phyloP scores from a whole-genome alignment of 64 coral and sea anemone genomes.

The Pocillopora damicornis region DNA sequence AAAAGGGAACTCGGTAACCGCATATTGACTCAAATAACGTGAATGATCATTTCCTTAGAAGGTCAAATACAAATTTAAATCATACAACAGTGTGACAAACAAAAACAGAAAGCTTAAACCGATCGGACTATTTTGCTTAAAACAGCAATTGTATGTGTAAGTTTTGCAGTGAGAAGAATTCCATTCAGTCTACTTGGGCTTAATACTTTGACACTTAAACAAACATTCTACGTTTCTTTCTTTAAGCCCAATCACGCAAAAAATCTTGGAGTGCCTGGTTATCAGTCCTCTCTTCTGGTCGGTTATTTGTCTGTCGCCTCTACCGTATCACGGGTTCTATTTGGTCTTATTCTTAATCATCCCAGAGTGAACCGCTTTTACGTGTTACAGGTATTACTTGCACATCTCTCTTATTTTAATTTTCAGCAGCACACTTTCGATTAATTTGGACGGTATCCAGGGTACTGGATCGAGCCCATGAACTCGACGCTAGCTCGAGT shows the following conservation, averaged over 20 bases:
- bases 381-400: slow-evolving; percentile 67
- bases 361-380: slow-evolving; percentile 87
- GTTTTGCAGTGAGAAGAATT: neutral
- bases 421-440: too few species aligned
- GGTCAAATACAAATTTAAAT: too few species aligned
- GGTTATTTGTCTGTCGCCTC: slow-evolving; percentile 80
- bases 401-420: too few species aligned
- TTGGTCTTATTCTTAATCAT: slow-evolving; percentile 74
- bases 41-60: too few species aligned
- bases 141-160: neutral
- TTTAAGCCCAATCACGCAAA: slow-evolving; percentile 64
- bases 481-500: too few species aligned
- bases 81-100: too few species aligned
- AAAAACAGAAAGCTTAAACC: too few species aligned
- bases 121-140: too few species aligned
- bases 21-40: too few species aligned
- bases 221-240: neutral
- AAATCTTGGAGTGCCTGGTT: slow-evolving; percentile 47
- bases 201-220: neutral
- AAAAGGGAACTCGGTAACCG: too few species aligned
- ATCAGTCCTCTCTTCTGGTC: slow-evolving; percentile 51
- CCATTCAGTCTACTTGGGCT: neutral
- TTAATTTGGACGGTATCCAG: too few species aligned
- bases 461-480: too few species aligned
- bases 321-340: slow-evolving; percentile 66